A percentile compares a stretch with the other conserved stretches of the same genome.
These are phyloP conservation scores for Scaptomyza hsui DNA, from an alignment of 1,140 invertebrate genomes.

Conservation along the genomic window DNA sequence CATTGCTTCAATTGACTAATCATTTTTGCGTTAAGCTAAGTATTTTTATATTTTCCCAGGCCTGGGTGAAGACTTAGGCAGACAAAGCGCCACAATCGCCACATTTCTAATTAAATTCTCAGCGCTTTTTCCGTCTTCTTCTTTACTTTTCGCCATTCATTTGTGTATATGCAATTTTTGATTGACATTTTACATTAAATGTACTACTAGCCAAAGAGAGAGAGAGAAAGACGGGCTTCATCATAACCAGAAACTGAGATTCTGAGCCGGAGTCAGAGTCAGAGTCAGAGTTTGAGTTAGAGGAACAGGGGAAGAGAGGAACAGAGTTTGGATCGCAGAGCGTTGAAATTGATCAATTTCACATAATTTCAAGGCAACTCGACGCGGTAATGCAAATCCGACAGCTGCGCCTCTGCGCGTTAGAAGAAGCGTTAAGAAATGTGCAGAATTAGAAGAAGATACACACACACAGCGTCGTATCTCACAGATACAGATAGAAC, in stretches of 20 bases:
- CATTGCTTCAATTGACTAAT: constrained; percentile 66
- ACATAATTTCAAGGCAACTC: constrained; percentile 82
- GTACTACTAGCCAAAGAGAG: constrained; percentile 23
- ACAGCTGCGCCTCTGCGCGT: constrained; percentile 76
- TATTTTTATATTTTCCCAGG: constrained; percentile 69
- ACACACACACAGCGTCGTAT: background rate
- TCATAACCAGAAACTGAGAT: constrained; percentile 3
- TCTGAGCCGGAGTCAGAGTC: background rate
- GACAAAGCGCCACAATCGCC: constrained; percentile 27
- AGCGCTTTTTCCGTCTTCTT: constrained; percentile 54
- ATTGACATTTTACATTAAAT: constrained; percentile 82
- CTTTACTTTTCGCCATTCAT: constrained; percentile 33
- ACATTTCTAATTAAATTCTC: constrained; percentile 80
- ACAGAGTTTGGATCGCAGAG: constrained; percentile 35
- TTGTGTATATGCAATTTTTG: constrained; percentile 69
- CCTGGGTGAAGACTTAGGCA: background rate
- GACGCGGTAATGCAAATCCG: constrained; percentile 80
- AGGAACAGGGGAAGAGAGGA: background rate
- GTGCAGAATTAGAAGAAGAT: constrained; percentile 24
- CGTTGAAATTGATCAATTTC: constrained; percentile 83
- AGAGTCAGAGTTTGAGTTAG: background rate
- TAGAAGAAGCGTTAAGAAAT: constrained; percentile 69
- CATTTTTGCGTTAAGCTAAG: constrained; percentile 7
- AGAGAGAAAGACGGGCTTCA: constrained; percentile 3
- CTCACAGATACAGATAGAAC: background rate